Evolutionary conservation across 2,888 invertebrate species (phyloP), one percentile per base, ranked within the genome.

Genomic region (Odontocerum albicorne): DNA sequence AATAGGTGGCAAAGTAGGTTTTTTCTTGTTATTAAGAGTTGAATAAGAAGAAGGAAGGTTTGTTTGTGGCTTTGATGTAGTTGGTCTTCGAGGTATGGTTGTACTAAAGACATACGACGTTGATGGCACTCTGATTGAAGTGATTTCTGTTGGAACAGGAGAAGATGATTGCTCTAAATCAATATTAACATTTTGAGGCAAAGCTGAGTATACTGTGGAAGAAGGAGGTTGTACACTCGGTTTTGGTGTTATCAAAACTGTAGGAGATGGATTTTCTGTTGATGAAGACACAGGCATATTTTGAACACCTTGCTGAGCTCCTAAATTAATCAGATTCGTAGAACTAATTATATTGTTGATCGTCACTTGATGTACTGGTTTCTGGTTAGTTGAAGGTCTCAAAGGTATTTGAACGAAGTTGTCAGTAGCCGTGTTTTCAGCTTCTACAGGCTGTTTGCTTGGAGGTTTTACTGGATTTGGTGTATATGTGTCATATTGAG

Each of bases 201-300:
- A 65, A 2, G 67, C 62, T 33, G 66, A 65, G 3, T 49, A 49
- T 32, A 40, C 13, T 27, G 16, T 15, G 47, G 44, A 65, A 0
- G 68, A 61, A 22, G 64, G 63, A 16, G 70, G 65, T 3, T 64
- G 60, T 15, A 71, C 67, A 54, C 65, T 67, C 68, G 68, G 87
- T 66, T 87, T 87, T 2, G 87, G 86, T 2, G 87, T 87, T 8
- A 86, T 87, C 2, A 84, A 72, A 4, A 86, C 75, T 0, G 86
- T 85, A 1, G 86, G 83, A 1, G 80, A 77, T 7, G 85, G 83
- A 47, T 73, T 73, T 21, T 82, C 79, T 6, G 79, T 76, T 8
- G 33, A 16, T 12, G 43, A n/a, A n/a, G n/a, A 31, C 4, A 43
- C 15, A 8, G 4, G 8, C 3, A 13, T 31, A 3, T 43, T 19